Percentiles rank a stretch among this genome's conserved stretches.
phyloP scores from a whole-genome alignment of 2,888 invertebrate species.

The Campopleginae sp. region DNA sequence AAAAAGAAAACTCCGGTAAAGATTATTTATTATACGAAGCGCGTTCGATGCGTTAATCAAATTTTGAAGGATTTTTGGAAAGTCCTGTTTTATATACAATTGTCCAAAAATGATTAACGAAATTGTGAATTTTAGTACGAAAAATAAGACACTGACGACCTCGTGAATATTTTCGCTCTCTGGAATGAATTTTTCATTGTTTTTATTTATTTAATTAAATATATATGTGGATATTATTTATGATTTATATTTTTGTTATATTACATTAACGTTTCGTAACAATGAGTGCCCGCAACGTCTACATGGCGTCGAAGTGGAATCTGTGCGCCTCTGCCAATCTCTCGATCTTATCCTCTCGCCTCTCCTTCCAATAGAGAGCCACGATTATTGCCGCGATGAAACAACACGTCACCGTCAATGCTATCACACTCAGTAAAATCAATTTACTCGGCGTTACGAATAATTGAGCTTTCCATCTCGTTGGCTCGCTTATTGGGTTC shows the following conservation, averaged over 20 bases:
- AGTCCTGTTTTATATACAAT: slow-evolving; percentile 76
- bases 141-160: slow-evolving; percentile 35
- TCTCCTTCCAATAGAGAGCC: slow-evolving; percentile 95
- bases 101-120: slow-evolving; percentile 74
- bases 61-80: slow-evolving; percentile 68
- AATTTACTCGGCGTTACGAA: slow-evolving; percentile 98
- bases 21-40: slow-evolving; percentile 73
- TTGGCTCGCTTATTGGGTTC: slow-evolving; percentile 90
- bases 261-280: slow-evolving; percentile 40
- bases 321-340: slow-evolving; percentile 92
- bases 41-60: slow-evolving; percentile 66
- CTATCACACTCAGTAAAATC: slow-evolving; percentile 95
- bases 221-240: slow-evolving; percentile 36
- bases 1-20: slow-evolving; percentile 69
- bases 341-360: slow-evolving; percentile 92
- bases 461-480: slow-evolving; percentile 94
- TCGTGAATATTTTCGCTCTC: background rate
- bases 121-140: slow-evolving; percentile 76
- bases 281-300: slow-evolving; percentile 74
- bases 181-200: too few species aligned
- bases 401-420: slow-evolving; percentile 93
- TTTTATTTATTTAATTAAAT: slow-evolving; percentile 71
- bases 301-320: slow-evolving; percentile 96
- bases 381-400: slow-evolving; percentile 94
- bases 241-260: slow-evolving; percentile 59